A percentile compares a stretch with the other conserved stretches of the same genome.
phyloP scores from a whole-genome alignment of 1,140 invertebrate genomes.

The Paraescarpia echinospica region DNA sequence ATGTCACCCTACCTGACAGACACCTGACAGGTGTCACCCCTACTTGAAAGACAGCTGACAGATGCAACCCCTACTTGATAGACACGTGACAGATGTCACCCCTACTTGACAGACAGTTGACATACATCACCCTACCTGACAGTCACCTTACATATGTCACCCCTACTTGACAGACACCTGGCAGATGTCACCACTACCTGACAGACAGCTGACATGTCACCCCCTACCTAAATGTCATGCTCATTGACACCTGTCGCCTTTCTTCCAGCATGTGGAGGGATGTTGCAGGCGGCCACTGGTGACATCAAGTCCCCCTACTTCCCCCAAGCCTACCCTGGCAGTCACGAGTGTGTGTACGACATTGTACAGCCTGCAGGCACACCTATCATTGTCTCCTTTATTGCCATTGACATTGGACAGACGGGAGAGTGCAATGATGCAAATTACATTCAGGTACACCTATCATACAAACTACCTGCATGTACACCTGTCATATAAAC shows the following conservation, averaged over 20 bases:
- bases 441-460: not conserved
- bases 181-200: too few relatives aligned
- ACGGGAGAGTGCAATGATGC: not conserved
- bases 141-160: too few relatives aligned
- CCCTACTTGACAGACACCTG: too few relatives aligned
- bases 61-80: too few relatives aligned
- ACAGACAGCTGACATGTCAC: too few relatives aligned
- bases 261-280: slow-evolving; percentile 57
- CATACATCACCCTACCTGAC: too few relatives aligned
- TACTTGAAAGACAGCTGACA: too few relatives aligned
- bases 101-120: too few relatives aligned
- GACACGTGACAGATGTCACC: too few relatives aligned
- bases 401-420: slow-evolving; percentile 60
- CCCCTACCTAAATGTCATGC: too few relatives aligned
- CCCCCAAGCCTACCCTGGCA: slow-evolving; percentile 89
- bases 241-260: slow-evolving; percentile 28
- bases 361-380: slow-evolving; percentile 83
- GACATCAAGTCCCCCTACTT: slow-evolving; percentile 73
- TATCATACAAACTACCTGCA: slow-evolving; percentile 25
- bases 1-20: too few relatives aligned
- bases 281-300: slow-evolving; percentile 47
- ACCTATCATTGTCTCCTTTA: slow-evolving; percentile 71
- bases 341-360: slow-evolving; percentile 92
- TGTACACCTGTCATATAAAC: not conserved
- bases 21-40: too few relatives aligned